A percentile compares a stretch with the other conserved stretches of the same genome.
Conservation (phyloP, 2,888 invertebrate species). For the Dyspetes luteomarginatus region DNA sequence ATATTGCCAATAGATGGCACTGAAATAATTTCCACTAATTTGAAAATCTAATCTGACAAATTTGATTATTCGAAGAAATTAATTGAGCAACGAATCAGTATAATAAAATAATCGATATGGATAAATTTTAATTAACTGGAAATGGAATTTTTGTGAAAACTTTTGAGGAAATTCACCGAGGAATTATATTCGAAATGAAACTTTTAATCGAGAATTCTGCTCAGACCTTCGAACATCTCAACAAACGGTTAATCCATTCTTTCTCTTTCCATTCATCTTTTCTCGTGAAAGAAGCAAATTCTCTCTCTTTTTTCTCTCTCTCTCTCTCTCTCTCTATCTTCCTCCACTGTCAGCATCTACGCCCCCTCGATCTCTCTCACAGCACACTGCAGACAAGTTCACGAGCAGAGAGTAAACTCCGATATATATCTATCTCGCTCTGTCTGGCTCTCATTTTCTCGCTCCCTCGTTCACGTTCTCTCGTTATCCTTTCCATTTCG, state of each 20-base stretch:
- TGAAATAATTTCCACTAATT: no score
- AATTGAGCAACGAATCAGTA: no score
- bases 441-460: conserved; percentile 49
- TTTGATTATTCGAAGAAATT: no score
- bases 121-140: no score
- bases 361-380: background rate
- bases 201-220: background rate
- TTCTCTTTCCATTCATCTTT: conserved; percentile 8
- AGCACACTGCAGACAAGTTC: conserved; percentile 51
- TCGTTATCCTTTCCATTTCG: conserved; percentile 63
- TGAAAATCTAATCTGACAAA: no score
- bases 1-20: no score
- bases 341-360: background rate
- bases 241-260: conserved; percentile 14
- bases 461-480: conserved; percentile 11
- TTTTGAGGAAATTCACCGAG: no score
- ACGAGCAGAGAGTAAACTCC: conserved; percentile 34
- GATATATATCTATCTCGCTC: conserved; percentile 3
- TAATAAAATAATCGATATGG: no score
- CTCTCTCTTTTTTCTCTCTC: background rate
- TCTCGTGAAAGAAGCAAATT: background rate
- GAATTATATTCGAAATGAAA: background rate
- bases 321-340: conserved; percentile 5
- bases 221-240: background rate
- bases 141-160: no score